Evolutionary conservation across 2,888 invertebrate genomes (phyloP).

Genomic region (Cantharis nigra): DNA sequence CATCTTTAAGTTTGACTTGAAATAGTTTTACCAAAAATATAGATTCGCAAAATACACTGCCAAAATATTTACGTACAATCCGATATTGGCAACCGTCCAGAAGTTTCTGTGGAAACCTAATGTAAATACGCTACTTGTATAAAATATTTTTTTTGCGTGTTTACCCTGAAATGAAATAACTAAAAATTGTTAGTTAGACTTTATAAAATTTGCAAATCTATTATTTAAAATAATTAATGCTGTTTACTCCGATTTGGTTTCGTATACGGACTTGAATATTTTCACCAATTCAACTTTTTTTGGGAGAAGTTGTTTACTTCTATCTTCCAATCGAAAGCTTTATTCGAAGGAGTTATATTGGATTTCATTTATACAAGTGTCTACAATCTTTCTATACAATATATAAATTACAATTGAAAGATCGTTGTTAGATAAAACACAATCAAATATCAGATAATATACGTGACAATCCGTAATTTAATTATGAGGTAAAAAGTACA

Average conservation of each 20-base stretch:
- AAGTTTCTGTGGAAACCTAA: background rate
- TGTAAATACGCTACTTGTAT: background rate
- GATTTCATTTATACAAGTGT: background rate
- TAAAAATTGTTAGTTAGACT: background rate
- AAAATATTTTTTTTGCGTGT: background rate
- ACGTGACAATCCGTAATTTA: background rate
- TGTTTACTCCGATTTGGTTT: background rate
- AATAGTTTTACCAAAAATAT: background rate
- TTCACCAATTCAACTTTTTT: background rate
- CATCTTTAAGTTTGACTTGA: background rate
- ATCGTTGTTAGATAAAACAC: background rate
- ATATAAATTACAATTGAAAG: background rate
- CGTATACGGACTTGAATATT: too few species aligned
- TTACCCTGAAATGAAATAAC: background rate
- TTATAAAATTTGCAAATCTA: background rate
- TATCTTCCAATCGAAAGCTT: background rate
- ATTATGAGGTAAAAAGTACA: background rate
- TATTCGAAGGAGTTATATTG: background rate
- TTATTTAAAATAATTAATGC: background rate
- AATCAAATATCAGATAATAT: background rate
- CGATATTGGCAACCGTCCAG: background rate
- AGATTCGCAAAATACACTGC: background rate
- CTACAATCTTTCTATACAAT: background rate
- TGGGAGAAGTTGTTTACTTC: background rate
- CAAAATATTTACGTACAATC: background rate